Conservation (phyloP, 1,140 invertebrate species). For the Anthonomus grandis region DNA sequence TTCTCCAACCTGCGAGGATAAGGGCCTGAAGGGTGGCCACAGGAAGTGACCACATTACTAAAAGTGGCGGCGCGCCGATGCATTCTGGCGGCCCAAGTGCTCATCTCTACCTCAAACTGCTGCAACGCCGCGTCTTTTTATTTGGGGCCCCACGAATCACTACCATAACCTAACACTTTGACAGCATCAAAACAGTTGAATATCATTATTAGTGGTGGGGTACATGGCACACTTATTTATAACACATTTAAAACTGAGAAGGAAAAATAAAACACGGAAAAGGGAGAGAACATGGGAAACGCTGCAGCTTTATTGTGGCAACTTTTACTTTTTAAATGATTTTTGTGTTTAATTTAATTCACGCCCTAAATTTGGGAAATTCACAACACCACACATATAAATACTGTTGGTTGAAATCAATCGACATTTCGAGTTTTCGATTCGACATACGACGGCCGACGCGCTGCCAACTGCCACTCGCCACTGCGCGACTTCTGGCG, state of each 20-base stretch:
- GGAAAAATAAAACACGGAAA: neutral
- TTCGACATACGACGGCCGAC: no score
- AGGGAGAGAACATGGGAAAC: neutral
- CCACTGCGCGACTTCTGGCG: no score
- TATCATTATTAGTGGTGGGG: slow-evolving; percentile 6
- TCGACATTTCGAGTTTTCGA: no score
- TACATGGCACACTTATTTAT: neutral
- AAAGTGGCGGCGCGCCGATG: slow-evolving; percentile 82
- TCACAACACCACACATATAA: no score
- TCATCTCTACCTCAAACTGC: slow-evolving; percentile 61
- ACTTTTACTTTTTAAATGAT: no score
- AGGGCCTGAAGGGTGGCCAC: slow-evolving; percentile 71
- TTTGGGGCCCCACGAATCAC: slow-evolving; percentile 9
- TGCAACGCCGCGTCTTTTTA: neutral
- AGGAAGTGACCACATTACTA: slow-evolving; percentile 85
- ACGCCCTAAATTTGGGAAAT: no score
- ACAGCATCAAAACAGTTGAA: slow-evolving; percentile 24
- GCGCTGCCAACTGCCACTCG: no score
- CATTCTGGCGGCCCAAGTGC: slow-evolving; percentile 86
- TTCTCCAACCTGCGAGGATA: slow-evolving; percentile 83
- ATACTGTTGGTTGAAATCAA: no score
- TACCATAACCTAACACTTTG: slow-evolving; percentile 25
- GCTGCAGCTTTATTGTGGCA: neutral
- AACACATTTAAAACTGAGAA: neutral
- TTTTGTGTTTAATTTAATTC: no score